These are phyloP conservation scores for Apodemus speciosus DNA, from an alignment of 2,113 vertebrate genomes.

Conservation along the genomic window DNA sequence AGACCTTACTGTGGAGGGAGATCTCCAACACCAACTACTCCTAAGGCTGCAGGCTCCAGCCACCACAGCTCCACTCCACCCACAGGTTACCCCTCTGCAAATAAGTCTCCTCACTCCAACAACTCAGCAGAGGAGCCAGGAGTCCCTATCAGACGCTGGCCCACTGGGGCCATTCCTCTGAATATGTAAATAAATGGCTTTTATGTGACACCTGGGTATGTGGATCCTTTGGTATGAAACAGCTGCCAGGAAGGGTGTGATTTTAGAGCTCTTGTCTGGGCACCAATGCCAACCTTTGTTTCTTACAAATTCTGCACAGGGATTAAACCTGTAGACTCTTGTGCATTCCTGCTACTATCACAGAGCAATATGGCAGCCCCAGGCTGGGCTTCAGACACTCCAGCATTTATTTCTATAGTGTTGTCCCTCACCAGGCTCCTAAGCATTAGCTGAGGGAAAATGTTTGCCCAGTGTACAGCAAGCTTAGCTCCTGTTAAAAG, in stretches of 20 bases:
- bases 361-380: neutral
- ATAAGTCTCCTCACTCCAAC: neutral
- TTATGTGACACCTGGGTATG: constrained; percentile 63
- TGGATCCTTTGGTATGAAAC: neutral
- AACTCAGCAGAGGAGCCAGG: neutral
- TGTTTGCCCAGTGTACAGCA: neutral
- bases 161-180: neutral
- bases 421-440: too few species aligned
- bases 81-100: neutral
- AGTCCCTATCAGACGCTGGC: neutral
- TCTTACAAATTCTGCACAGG: neutral
- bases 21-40: constrained; percentile 97
- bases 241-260: neutral
- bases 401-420: neutral
- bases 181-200: constrained; percentile 86
- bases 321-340: neutral
- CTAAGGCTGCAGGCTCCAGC: constrained; percentile 58
- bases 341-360: neutral
- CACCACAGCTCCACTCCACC: accelerated
- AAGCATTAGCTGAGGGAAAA: neutral
- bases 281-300: neutral
- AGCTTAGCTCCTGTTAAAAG: neutral
- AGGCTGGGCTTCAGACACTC: neutral
- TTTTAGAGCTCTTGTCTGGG: neutral
- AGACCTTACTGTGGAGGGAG: constrained; percentile 96